Percentiles rank a stretch among this genome's conserved stretches.
phyloP scores from a whole-genome alignment of 2,888 invertebrate genomes.

The Apoda limacodes region DNA sequence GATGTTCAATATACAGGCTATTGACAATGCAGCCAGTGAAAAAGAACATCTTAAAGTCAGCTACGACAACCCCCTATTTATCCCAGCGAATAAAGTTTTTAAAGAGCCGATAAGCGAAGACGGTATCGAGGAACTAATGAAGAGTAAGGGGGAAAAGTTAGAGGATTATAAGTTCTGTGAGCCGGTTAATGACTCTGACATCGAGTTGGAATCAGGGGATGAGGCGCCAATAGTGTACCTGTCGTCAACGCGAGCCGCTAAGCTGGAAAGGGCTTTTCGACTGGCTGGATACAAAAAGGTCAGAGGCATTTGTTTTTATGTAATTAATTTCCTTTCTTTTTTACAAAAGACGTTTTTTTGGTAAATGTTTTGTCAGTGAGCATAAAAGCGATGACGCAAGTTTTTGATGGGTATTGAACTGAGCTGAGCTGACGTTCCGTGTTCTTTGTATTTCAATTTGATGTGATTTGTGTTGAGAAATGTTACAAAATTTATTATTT shows the following conservation, averaged over 20 bases:
- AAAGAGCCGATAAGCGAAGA: slow-evolving; percentile 42
- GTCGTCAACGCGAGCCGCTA: slow-evolving; percentile 61
- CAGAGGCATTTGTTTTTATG: slow-evolving; percentile 22
- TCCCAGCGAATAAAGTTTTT: slow-evolving; percentile 44
- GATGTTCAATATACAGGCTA: slow-evolving; percentile 24
- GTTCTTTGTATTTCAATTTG: no score
- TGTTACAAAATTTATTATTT: no score
- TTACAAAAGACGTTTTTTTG: no score
- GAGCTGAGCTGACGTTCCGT: no score
- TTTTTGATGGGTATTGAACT: no score
- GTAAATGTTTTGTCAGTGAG: no score
- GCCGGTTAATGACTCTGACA: slow-evolving; percentile 59
- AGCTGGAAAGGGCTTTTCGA: slow-evolving; percentile 64
- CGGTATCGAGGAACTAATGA: slow-evolving; percentile 46
- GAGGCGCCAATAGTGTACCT: slow-evolving; percentile 61
- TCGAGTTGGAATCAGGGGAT: slow-evolving; percentile 50
- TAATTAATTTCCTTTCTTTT: no score
- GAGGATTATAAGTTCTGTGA: slow-evolving; percentile 58
- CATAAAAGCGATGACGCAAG: no score
- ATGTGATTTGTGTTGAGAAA: no score
- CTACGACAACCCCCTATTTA: slow-evolving; percentile 50
- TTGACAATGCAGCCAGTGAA: slow-evolving; percentile 28
- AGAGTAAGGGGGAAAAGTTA: slow-evolving; percentile 48
- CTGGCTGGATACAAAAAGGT: slow-evolving; percentile 72
- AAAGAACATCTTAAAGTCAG: slow-evolving; percentile 32